Evolutionary conservation across 2,797 vertebrate species (phyloP).

Genomic region (Anguilla marmorata): DNA sequence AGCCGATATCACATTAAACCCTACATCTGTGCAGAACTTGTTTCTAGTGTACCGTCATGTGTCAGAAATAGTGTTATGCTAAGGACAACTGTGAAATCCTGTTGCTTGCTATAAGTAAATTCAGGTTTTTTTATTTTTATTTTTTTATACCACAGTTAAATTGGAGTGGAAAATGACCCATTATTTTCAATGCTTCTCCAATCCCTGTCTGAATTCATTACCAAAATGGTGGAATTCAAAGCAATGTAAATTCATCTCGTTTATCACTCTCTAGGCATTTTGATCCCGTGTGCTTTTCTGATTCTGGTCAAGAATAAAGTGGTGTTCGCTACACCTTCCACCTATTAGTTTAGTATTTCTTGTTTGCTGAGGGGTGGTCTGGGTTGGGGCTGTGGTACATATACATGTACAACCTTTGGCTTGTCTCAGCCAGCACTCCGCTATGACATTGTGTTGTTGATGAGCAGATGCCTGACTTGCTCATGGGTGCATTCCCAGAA

Average conservation of each 20-base stretch:
- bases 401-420: background rate
- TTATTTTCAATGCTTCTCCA: background rate
- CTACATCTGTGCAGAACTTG: background rate
- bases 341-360: background rate
- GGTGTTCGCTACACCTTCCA: background rate
- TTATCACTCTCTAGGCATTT: background rate
- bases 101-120: background rate
- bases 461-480: background rate
- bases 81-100: background rate
- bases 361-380: background rate
- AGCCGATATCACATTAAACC: background rate
- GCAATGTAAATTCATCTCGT: background rate
- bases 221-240: background rate
- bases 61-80: background rate
- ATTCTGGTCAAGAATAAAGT: background rate
- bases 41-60: background rate
- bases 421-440: background rate
- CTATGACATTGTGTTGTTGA: background rate
- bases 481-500: background rate
- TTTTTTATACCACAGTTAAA: background rate
- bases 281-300: background rate
- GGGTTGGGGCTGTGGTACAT: background rate
- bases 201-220: background rate
- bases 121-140: background rate
- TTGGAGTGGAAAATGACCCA: slow-evolving; percentile 8